phyloP scores from a whole-genome alignment of 2,113 vertebrate species.

The Cervus canadensis region DNA sequence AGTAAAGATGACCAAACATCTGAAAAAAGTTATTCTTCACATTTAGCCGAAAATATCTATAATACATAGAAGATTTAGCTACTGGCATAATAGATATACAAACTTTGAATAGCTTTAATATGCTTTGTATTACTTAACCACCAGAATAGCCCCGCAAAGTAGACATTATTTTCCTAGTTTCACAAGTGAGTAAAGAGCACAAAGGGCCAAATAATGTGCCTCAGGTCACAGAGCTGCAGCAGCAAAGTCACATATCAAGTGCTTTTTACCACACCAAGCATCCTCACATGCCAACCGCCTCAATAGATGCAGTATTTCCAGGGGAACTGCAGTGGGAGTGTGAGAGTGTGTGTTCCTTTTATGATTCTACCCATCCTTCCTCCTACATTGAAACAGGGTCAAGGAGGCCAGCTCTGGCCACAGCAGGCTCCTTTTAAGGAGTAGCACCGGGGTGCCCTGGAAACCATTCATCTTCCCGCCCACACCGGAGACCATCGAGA shows the following conservation, averaged over 20 bases:
- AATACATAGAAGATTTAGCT: neutral
- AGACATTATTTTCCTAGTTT: neutral
- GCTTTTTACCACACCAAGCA: neutral
- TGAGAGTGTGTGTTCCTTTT: neutral
- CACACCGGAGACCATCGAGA: neutral
- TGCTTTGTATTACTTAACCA: neutral
- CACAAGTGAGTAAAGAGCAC: neutral
- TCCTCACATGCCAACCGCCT: neutral
- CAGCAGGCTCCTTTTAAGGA: slow-evolving; percentile 37
- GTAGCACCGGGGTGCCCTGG: neutral
- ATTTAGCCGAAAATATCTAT: neutral
- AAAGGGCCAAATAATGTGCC: neutral
- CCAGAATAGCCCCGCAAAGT: neutral
- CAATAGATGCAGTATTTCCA: neutral
- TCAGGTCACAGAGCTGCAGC: neutral
- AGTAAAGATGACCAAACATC: neutral
- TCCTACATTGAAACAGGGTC: slow-evolving; percentile 43
- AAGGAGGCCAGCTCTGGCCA: neutral
- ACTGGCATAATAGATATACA: neutral
- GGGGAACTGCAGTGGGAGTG: neutral
- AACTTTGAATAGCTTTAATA: neutral
- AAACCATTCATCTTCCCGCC: slow-evolving; percentile 37
- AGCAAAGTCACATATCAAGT: neutral
- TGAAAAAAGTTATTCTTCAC: neutral
- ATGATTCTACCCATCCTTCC: slow-evolving; percentile 8